A percentile compares a stretch with the other conserved stretches of the same genome.
phyloP scores from a whole-genome alignment of 2,888 invertebrate genomes.

The Nomada ruficornis region DNA sequence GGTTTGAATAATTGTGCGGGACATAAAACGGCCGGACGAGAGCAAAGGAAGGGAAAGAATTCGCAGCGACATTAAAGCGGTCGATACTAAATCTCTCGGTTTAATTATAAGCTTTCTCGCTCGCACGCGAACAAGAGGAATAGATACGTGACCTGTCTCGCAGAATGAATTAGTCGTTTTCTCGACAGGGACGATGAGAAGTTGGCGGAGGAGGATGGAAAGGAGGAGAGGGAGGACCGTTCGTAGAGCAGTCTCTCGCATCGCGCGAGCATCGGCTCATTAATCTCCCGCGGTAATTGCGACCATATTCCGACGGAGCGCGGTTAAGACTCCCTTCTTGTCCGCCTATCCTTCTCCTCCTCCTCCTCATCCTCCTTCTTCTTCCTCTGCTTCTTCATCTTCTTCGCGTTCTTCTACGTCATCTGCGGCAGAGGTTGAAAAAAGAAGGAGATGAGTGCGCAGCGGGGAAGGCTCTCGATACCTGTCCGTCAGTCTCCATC shows the following conservation, averaged over 20 bases:
- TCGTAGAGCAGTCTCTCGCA: conserved; percentile 76
- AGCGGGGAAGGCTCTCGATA: conserved; percentile 71
- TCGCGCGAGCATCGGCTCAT: conserved; percentile 81
- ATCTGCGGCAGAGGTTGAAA: conserved; percentile 52
- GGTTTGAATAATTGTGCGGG: conserved; percentile 18
- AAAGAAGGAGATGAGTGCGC: conserved; percentile 54
- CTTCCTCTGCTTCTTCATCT: conserved; percentile 61
- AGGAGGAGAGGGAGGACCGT: conserved; percentile 61
- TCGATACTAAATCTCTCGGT: conserved; percentile 68
- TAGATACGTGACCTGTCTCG: conserved; percentile 72
- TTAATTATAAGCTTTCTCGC: conserved; percentile 71
- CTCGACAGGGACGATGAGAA: conserved; percentile 69
- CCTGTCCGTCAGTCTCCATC: conserved; percentile 70
- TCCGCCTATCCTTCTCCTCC: conserved; percentile 58
- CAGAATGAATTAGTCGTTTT: conserved; percentile 73
- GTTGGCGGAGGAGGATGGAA: conserved; percentile 57
- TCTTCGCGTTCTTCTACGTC: conserved; percentile 67
- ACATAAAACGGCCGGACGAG: conserved; percentile 25
- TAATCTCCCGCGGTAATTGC: conserved; percentile 82
- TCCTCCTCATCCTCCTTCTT: conserved; percentile 54
- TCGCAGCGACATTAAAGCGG: conserved; percentile 67
- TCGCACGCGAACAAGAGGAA: conserved; percentile 70
- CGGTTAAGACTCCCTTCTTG: conserved; percentile 72
- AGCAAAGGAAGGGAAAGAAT: conserved; percentile 54
- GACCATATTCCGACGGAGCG: conserved; percentile 79